Evolutionary conservation across 2,113 vertebrate species (phyloP), one percentile per base, ranked within the genome.

Genomic region (Manacus vitellinus): DNA sequence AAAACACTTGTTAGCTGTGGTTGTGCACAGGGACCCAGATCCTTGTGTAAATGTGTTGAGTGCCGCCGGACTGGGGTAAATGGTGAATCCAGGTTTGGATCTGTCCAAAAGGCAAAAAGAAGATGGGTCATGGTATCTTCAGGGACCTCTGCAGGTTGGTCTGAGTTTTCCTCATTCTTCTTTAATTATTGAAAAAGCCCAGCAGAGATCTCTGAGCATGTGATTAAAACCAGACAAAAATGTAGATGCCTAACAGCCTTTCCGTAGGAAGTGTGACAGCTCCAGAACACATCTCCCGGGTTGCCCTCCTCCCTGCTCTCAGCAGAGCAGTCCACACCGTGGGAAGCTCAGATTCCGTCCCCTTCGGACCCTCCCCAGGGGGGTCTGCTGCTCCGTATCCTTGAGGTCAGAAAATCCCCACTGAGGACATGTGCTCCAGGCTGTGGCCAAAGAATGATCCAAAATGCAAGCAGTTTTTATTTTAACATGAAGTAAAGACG

Each of bases 271-370:
- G 85, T 25, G 12, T 88, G 91, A 31, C 35, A 70, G 80, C 81
- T 85, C 49, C 92, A 63, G 88, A 81, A 2, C 82, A 5, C 39
- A 2, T 33, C 76, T 87, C 68, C 86, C 11, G 14, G 21, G 9
- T 28, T 37, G 20, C 52, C 13, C 86, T 31, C 56, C 47, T 65
- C 35, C 30, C 76, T 3, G 56, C 14, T 13, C 33, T 1, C 7
- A 0, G 56, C 85, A 37, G 51, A 55, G 73, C 85, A 1, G 3
- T 33, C 49, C 2, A 0, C 52, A 9, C 0, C 0, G 8, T 2
- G 70, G 12, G 15, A 41, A 30, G 5, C 43, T 18, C 27, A 1
- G 35, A 20, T 51, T 58, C 55, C 0, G 0, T 27, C 54, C 18
- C 5, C 71, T 31, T 1, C 0, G 1, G 21, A 33, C 2, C 54